Evolutionary conservation across 2,113 vertebrate genomes (phyloP), one percentile per base, ranked within the genome.

Genomic region (Pyxicephalus adspersus): DNA sequence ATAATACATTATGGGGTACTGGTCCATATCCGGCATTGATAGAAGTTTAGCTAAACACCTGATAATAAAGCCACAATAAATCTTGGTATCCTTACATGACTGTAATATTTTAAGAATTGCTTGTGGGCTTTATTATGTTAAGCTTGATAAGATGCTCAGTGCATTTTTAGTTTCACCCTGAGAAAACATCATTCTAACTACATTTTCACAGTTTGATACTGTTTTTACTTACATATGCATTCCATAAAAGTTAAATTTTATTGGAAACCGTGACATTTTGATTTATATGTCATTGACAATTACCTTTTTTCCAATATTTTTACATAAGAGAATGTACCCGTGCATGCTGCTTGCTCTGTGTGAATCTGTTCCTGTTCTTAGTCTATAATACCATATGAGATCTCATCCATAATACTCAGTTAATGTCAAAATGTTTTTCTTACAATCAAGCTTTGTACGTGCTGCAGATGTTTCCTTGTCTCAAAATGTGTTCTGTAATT

Each of bases 381-480:
- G 18, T 72, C 52, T 72, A 54, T 72, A 55, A 72, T 57, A 57
- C 20, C 70, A 31, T 20, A 5, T 19, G 54, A 73, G 52, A 31
- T n/a, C 66, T 73, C 70, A 73, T 57, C 50, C 52, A 58, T 73
- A 73, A 73, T 58, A 16, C 52, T 73, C 70, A 73, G 70, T 73
- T 73, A 73, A 73, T 73, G 70, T 73, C 54, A 73, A 58, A 73
- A 54, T 57, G 70, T 72, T 72, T 72, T 55, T 72, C 68, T 72
- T 31, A 57, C 23, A 73, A 57, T 34, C 20, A 58, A 73, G 70
- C 26, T 72, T 20, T 72, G 70, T 73, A n/a, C 28, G 5, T n/a
- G 25, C 52, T 73, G 70, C 70, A 73, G 70, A 73, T 57, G 54
- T 34, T 58, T 55, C 52, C 54, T 58, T 73, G 26, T 31, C 55